phyloP scores from a whole-genome alignment of 2,113 vertebrate species.

The Dromaius novaehollandiae region DNA sequence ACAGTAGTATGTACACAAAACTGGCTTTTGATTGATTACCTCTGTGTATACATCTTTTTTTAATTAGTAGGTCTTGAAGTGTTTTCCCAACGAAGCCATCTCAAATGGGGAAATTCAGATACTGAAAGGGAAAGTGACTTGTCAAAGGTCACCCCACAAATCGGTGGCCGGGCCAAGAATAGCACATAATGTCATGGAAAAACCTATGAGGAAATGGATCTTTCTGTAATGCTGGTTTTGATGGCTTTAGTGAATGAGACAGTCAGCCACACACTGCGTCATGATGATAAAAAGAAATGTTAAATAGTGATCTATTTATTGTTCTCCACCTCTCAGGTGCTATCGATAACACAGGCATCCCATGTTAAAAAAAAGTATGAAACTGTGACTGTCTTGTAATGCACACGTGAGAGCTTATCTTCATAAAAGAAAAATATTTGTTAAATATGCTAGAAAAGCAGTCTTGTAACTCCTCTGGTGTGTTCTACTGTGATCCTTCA shows the following conservation, averaged over 20 bases:
- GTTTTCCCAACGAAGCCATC: background rate
- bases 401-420: background rate
- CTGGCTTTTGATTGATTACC: background rate
- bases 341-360: background rate
- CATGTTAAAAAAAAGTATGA: background rate
- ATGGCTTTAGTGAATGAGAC: slow-evolving; percentile 30
- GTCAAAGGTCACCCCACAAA: background rate
- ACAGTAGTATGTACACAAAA: rapidly evolving
- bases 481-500: background rate
- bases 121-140: background rate
- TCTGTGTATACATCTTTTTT: background rate
- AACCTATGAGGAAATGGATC: slow-evolving; percentile 6
- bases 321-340: background rate
- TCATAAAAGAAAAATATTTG: background rate
- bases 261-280: slow-evolving; percentile 35
- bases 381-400: background rate
- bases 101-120: background rate
- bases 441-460: background rate
- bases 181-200: background rate
- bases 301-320: slow-evolving; percentile 4
- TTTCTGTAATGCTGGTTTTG: slow-evolving; percentile 16
- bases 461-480: background rate
- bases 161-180: background rate
- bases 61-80: background rate
- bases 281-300: background rate